Evolutionary conservation across 2,113 vertebrate genomes (phyloP).

Genomic region (Phaethon lepturus): DNA sequence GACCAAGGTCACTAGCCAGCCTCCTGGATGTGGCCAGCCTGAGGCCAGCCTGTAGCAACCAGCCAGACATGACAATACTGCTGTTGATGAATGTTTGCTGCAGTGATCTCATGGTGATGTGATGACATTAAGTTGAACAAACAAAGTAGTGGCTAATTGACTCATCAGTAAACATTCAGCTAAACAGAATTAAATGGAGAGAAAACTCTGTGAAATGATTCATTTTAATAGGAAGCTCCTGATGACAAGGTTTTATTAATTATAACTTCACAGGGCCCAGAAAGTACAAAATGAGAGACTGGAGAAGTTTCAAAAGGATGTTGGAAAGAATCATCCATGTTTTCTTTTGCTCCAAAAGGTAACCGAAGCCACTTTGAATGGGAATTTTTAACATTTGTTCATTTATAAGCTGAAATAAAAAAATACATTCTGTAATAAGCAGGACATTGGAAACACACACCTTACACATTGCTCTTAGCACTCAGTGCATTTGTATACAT

Average conservation of each 20-base stretch:
- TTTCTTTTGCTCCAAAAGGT: neutral
- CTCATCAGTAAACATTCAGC: constrained; percentile 51
- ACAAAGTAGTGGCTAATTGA: constrained; percentile 49
- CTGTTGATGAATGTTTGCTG: constrained; percentile 17
- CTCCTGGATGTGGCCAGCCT: neutral
- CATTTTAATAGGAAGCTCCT: neutral
- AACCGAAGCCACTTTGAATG: neutral
- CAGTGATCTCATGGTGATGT: constrained; percentile 25
- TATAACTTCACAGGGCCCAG: neutral
- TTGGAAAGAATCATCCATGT: neutral
- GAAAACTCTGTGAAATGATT: constrained; percentile 31
- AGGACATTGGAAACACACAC: neutral
- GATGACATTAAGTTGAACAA: constrained; percentile 55
- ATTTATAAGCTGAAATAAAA: neutral
- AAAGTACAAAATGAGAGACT: neutral
- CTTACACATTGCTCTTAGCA: neutral
- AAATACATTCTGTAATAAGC: neutral
- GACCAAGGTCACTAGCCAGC: neutral
- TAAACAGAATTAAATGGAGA: constrained; percentile 13
- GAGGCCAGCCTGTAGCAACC: neutral
- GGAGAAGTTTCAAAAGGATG: neutral
- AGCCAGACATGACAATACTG: neutral
- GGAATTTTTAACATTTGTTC: neutral
- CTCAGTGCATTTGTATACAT: neutral
- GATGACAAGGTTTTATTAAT: constrained; percentile 8